Conservation (phyloP, 2,797 vertebrate species). For the Pseudomugil gertrudae region DNA sequence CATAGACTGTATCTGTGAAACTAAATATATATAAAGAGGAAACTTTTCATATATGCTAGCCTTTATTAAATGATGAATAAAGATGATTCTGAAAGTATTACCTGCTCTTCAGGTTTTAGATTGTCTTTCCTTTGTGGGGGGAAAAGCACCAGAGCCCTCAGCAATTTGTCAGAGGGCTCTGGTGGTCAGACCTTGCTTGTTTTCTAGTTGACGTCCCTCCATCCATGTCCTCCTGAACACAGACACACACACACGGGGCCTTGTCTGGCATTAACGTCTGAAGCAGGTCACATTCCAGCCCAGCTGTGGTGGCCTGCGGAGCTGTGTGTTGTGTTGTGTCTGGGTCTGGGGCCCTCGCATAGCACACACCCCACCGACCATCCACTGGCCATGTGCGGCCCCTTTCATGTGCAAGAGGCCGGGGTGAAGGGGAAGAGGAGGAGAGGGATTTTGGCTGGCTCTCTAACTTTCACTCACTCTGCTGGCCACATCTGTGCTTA, state of each 20-base stretch:
- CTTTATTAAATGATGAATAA: constrained; percentile 62
- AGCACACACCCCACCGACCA: constrained; percentile 77
- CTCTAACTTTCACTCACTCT: constrained; percentile 41
- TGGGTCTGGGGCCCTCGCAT: constrained; percentile 83
- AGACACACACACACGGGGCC: constrained; percentile 45
- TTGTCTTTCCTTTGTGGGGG: neutral
- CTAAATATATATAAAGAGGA: constrained; percentile 40
- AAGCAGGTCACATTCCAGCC: constrained; percentile 86
- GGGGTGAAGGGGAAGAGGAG: constrained; percentile 63
- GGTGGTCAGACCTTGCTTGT: constrained; percentile 20
- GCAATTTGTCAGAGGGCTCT: constrained; percentile 32
- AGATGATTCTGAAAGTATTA: constrained; percentile 53
- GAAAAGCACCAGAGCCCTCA: constrained; percentile 17
- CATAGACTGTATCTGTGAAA: constrained; percentile 38
- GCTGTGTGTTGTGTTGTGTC: constrained; percentile 86
- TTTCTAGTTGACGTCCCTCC: constrained; percentile 49
- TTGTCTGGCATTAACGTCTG: constrained; percentile 73
- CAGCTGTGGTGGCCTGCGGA: constrained; percentile 82
- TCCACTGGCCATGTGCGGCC: constrained; percentile 66
- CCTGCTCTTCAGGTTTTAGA: constrained; percentile 9
- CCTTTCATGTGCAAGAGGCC: constrained; percentile 80
- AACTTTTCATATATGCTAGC: constrained; percentile 40
- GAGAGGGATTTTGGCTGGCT: constrained; percentile 58
- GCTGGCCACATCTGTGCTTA: constrained; percentile 65
- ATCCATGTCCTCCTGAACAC: constrained; percentile 57